A percentile compares a stretch with the other conserved stretches of the same genome.
These are phyloP conservation scores for Orthosia gracilis DNA, from an alignment of 2,888 invertebrate species.

Conservation along the genomic window DNA sequence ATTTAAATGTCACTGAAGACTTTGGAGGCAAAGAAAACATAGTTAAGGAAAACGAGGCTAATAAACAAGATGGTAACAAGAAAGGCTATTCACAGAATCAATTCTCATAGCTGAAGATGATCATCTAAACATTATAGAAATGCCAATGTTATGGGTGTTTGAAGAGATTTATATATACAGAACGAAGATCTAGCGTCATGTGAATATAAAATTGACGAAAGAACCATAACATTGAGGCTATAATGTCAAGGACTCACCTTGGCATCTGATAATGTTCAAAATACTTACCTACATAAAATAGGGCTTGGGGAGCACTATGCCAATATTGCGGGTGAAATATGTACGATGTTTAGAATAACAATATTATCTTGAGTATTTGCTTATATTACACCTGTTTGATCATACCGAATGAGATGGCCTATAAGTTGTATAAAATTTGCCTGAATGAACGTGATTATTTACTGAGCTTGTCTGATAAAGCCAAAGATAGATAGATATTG, in stretches of 20 bases:
- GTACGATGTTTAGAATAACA: conserved; percentile 18
- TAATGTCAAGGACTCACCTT: conserved; percentile 58
- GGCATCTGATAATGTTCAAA: conserved; percentile 59
- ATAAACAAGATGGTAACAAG: conserved; percentile 20
- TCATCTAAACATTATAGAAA: conserved; percentile 34
- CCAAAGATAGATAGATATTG: background rate
- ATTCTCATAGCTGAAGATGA: conserved; percentile 20
- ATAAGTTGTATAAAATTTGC: conserved; percentile 10
- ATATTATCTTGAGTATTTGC: conserved; percentile 23
- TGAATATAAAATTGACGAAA: conserved; percentile 52
- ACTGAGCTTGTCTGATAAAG: conserved; percentile 1
- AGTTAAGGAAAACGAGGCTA: conserved; percentile 12
- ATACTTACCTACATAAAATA: conserved; percentile 40
- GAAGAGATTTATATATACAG: conserved; percentile 39
- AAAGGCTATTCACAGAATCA: conserved; percentile 27
- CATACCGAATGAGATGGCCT: conserved; percentile 17
- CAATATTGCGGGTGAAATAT: conserved; percentile 19
- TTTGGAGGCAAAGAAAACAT: conserved; percentile 14
- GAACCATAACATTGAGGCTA: conserved; percentile 19
- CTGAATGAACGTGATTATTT: conserved; percentile 30
- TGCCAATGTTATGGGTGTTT: conserved; percentile 14
- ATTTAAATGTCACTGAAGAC: conserved; percentile 25
- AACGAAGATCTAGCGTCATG: conserved; percentile 20
- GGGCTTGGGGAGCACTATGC: conserved; percentile 34
- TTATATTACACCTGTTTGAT: conserved; percentile 26